Percentiles rank a stretch among this genome's conserved stretches.
Evolutionary conservation across 2,888 invertebrate genomes (phyloP).

Genomic region (Seladonia tumulorum): DNA sequence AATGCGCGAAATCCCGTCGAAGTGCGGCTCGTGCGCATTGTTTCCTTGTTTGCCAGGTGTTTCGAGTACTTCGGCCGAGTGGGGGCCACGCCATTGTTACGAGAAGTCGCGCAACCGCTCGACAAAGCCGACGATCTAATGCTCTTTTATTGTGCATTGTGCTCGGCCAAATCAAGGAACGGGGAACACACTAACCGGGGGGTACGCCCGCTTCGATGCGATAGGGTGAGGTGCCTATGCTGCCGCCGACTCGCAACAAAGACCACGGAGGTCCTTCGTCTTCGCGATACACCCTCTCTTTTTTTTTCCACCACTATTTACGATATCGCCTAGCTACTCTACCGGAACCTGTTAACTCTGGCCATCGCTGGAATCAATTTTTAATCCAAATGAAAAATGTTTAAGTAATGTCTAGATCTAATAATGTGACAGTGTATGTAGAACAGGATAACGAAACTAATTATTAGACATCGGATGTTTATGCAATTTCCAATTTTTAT

Average conservation of each 20-base stretch:
- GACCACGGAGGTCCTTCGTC: slow-evolving; percentile 23
- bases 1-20: slow-evolving; percentile 83
- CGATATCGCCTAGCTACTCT: background rate
- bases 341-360: background rate
- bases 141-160: slow-evolving; percentile 84
- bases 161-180: slow-evolving; percentile 77
- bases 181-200: slow-evolving; percentile 65
- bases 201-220: slow-evolving; percentile 59
- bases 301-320: background rate
- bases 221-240: slow-evolving; percentile 47
- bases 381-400: background rate
- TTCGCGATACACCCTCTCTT: slow-evolving; percentile 29
- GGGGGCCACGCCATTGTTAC: slow-evolving; percentile 81
- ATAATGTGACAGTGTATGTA: no score
- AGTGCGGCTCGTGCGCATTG: slow-evolving; percentile 81
- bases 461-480: no score
- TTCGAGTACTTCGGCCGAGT: slow-evolving; percentile 80
- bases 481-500: no score
- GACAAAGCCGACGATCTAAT: slow-evolving; percentile 84
- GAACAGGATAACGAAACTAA: no score
- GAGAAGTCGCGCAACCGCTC: slow-evolving; percentile 80
- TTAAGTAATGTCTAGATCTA: no score
- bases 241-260: slow-evolving; percentile 34
- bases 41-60: slow-evolving; percentile 84
- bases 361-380: background rate